Evolutionary conservation across 1,140 invertebrate species (phyloP).

Genomic region (Gerris buenoi): DNA sequence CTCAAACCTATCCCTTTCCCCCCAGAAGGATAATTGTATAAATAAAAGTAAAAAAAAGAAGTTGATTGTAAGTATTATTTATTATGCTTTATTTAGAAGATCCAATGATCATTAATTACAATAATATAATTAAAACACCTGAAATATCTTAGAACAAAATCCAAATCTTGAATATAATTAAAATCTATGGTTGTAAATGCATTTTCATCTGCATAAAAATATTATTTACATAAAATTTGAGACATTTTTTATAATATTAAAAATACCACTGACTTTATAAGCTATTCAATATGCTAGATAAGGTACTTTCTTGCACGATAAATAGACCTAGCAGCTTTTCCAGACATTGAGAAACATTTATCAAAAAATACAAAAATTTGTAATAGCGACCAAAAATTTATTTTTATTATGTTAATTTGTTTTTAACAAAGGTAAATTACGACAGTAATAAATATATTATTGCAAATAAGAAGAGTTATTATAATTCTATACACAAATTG

Average conservation of each 20-base stretch:
- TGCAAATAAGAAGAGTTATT: neutral
- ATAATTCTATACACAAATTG: neutral
- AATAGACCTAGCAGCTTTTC: neutral
- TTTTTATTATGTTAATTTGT: too few relatives aligned
- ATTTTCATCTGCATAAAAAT: conserved; percentile 15
- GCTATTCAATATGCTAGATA: conserved; percentile 13
- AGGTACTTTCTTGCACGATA: too few relatives aligned
- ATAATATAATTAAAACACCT: conserved; percentile 17
- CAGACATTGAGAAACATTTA: neutral
- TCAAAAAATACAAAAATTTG: neutral
- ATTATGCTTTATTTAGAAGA: conserved; percentile 18
- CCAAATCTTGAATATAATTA: conserved; percentile 10
- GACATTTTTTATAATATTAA: conserved; percentile 9
- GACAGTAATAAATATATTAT: neutral
- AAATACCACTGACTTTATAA: conserved; percentile 15
- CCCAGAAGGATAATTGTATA: too few relatives aligned
- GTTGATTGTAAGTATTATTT: conserved; percentile 12
- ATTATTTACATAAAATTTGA: conserved; percentile 13
- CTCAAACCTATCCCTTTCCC: too few relatives aligned
- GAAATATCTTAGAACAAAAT: conserved; percentile 15
- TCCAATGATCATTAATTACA: conserved; percentile 15
- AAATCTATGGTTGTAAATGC: conserved; percentile 14
- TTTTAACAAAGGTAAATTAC: too few relatives aligned
- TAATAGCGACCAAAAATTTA: too few relatives aligned
- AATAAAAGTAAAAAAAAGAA: conserved; percentile 6